These are phyloP conservation scores for Laothoe populi DNA, from an alignment of 2,888 invertebrate genomes.

Conservation along the genomic window DNA sequence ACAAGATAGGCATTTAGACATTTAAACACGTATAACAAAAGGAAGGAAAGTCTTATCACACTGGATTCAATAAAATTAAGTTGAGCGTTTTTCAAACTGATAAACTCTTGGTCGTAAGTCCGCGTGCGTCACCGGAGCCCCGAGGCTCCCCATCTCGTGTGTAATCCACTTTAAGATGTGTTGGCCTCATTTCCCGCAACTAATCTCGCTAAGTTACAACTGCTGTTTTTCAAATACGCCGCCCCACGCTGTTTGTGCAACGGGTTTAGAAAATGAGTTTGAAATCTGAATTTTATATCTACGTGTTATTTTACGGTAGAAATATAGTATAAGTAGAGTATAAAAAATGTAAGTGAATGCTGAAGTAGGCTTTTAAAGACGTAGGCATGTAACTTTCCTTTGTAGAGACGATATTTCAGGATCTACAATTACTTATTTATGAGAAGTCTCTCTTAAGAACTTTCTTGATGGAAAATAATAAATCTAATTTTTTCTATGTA, in stretches of 20 bases:
- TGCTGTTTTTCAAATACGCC: constrained; percentile 39
- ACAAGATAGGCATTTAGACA: too few relatives aligned
- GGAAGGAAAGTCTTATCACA: too few relatives aligned
- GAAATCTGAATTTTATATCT: neutral
- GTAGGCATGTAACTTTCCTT: neutral
- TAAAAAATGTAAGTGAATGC: neutral
- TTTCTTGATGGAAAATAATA: neutral
- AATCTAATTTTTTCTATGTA: neutral
- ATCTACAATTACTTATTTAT: constrained; percentile 12
- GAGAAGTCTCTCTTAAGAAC: neutral
- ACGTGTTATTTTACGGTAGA: neutral
- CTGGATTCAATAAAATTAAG: too few relatives aligned
- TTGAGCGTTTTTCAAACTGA: neutral
- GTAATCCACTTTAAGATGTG: constrained; percentile 43
- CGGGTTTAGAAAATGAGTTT: constrained; percentile 19
- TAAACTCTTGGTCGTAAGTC: neutral
- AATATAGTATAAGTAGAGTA: neutral
- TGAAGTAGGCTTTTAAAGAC: neutral
- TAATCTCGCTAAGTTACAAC: constrained; percentile 36
- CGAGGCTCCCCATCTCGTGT: constrained; percentile 27
- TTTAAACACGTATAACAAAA: too few relatives aligned
- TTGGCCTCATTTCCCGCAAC: constrained; percentile 35
- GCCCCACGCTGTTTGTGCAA: constrained; percentile 21
- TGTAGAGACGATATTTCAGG: neutral
- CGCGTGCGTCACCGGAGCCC: constrained; percentile 14